Percentiles rank a stretch among this genome's conserved stretches.
phyloP scores from a whole-genome alignment of 2,113 vertebrate species.

The Raja brachyura region DNA sequence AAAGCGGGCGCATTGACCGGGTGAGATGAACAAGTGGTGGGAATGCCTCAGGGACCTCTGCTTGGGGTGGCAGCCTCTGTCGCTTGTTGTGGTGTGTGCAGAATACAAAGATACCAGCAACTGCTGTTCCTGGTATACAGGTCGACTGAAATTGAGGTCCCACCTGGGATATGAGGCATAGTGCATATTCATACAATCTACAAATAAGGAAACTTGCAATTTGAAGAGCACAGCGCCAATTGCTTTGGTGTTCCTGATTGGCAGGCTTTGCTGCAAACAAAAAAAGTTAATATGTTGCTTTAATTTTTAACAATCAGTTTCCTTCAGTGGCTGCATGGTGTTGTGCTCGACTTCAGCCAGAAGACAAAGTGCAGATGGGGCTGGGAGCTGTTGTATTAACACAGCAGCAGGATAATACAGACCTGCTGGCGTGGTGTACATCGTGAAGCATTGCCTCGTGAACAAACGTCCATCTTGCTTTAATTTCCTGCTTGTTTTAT shows the following conservation, averaged over 20 bases:
- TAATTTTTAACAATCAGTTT: constrained; percentile 36
- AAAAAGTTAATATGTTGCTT: not conserved
- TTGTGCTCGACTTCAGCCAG: constrained; percentile 41
- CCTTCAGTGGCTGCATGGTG: constrained; percentile 45
- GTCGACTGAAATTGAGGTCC: constrained; percentile 14
- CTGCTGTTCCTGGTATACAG: not conserved
- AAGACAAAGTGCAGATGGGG: constrained; percentile 40
- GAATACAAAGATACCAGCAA: not conserved
- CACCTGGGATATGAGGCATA: constrained; percentile 26
- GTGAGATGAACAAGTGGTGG: not conserved
- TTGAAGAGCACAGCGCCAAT: not conserved
- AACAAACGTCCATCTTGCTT: constrained; percentile 11
- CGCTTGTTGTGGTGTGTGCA: not conserved
- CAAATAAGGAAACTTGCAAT: not conserved
- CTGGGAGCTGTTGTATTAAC: constrained; percentile 43
- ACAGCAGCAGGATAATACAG: constrained; percentile 45
- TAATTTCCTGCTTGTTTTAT: constrained; percentile 31
- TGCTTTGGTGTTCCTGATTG: not conserved
- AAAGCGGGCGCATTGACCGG: not conserved
- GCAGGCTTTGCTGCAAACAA: constrained; percentile 35
- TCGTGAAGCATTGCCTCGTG: constrained; percentile 40
- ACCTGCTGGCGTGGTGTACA: constrained; percentile 39
- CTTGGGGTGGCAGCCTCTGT: not conserved
- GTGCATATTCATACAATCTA: not conserved
- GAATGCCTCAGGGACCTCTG: constrained; percentile 21